phyloP scores from a whole-genome alignment of 2,888 invertebrate genomes.

The Drosophila setosimentum region DNA sequence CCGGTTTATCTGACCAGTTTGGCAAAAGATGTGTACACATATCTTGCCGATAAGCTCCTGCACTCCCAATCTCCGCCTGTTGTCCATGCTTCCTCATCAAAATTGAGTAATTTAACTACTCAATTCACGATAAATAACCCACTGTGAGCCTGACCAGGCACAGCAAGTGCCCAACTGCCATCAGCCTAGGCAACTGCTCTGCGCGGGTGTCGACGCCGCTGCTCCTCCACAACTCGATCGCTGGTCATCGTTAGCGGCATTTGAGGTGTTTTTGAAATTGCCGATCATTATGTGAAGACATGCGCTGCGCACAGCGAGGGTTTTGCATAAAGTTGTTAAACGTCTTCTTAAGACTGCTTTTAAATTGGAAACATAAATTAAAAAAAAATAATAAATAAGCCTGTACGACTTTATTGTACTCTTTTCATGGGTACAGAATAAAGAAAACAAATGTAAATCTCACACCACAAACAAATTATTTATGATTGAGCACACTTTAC shows the following conservation, averaged over 20 bases:
- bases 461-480: not conserved
- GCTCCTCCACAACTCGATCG: constrained; percentile 30
- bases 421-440: not conserved
- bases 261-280: constrained; percentile 84
- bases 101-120: constrained; percentile 83
- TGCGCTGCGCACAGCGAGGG: constrained; percentile 54
- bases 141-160: constrained; percentile 58
- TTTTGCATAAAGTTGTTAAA: constrained; percentile 21
- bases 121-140: constrained; percentile 81
- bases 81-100: constrained; percentile 55
- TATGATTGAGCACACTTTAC: not conserved
- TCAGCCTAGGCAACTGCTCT: constrained; percentile 30
- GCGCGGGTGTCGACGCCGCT: constrained; percentile 64
- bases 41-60: constrained; percentile 57
- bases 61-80: constrained; percentile 29
- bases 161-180: constrained; percentile 50
- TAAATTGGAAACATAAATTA: not conserved
- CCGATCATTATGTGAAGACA: constrained; percentile 78
- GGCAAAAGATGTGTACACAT: constrained; percentile 61
- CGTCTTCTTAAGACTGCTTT: not conserved
- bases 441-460: not conserved
- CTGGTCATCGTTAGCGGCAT: constrained; percentile 71
- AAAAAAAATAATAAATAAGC: not conserved
- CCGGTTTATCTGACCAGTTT: constrained; percentile 63
- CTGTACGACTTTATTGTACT: not conserved